A percentile compares a stretch with the other conserved stretches of the same genome.
Evolutionary conservation across 2,113 vertebrate species (phyloP).

Genomic region (Merops nubicus): DNA sequence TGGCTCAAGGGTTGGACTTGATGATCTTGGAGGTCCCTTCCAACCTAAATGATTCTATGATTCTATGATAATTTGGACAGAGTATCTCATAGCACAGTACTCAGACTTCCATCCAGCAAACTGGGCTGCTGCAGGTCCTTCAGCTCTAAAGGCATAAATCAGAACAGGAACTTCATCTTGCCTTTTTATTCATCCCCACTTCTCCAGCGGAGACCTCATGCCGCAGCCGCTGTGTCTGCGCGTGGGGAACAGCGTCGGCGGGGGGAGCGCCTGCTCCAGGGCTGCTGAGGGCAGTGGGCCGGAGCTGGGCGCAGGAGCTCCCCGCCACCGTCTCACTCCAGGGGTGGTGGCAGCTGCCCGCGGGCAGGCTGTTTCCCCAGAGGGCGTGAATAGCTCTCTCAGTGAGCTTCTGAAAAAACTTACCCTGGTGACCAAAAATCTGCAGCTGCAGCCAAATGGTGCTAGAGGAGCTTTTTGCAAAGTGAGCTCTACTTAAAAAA

Average conservation of each 20-base stretch:
- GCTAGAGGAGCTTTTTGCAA: background rate
- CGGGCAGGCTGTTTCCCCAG: background rate
- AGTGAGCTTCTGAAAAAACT: background rate
- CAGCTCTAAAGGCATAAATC: background rate
- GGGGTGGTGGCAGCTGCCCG: background rate
- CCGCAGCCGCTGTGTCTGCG: accelerated
- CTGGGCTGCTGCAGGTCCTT: accelerated
- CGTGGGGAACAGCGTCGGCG: background rate
- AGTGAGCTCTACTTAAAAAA: background rate
- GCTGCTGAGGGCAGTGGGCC: too few relatives aligned
- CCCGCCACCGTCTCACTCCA: accelerated
- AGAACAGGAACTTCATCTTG: background rate
- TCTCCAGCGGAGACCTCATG: background rate
- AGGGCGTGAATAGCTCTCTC: background rate
- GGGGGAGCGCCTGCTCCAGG: too few relatives aligned
- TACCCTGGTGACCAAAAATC: background rate
- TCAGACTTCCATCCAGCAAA: background rate
- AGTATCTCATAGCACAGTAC: background rate
- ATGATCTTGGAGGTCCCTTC: too few relatives aligned
- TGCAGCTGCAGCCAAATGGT: background rate
- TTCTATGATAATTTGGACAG: background rate
- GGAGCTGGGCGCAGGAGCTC: background rate
- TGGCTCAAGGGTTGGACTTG: too few relatives aligned
- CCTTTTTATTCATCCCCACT: background rate
- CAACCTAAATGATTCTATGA: too few relatives aligned